These are phyloP conservation scores for Congeria kusceri DNA, from an alignment of 2,888 invertebrate species.

Conservation along the genomic window DNA sequence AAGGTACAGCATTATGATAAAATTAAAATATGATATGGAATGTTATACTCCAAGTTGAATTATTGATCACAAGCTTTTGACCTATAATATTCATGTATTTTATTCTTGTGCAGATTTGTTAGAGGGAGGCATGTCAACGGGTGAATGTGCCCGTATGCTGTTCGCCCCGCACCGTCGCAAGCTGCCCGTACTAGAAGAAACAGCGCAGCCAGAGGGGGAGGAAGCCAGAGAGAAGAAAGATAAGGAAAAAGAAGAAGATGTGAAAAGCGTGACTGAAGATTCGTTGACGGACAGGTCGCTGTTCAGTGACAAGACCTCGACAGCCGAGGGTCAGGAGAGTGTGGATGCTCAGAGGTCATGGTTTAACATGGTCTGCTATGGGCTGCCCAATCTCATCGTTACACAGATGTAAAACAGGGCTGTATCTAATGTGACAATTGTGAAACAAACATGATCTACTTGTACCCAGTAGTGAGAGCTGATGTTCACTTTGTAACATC, in stretches of 20 bases:
- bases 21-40: no score
- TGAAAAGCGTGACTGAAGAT: slow-evolving; percentile 42
- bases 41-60: no score
- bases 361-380: slow-evolving; percentile 84
- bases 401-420: slow-evolving; percentile 69
- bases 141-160: slow-evolving; percentile 77
- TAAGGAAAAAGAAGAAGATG: slow-evolving; percentile 59
- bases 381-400: slow-evolving; percentile 83
- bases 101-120: slow-evolving; percentile 77
- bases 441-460: no score
- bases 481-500: no score
- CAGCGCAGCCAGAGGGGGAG: slow-evolving; percentile 29
- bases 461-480: no score
- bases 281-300: slow-evolving; percentile 44
- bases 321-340: slow-evolving; percentile 55
- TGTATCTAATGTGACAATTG: no score
- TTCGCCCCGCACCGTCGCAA: slow-evolving; percentile 74
- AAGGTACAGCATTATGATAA: no score
- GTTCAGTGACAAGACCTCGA: slow-evolving; percentile 44
- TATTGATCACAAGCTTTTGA: no score
- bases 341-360: slow-evolving; percentile 70
- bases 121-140: slow-evolving; percentile 80
- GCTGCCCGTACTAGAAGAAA: slow-evolving; percentile 63
- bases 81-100: no score
- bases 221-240: slow-evolving; percentile 57